Evolutionary conservation across 2,797 vertebrate genomes (phyloP).

Genomic region (Eulemur coronatus): DNA sequence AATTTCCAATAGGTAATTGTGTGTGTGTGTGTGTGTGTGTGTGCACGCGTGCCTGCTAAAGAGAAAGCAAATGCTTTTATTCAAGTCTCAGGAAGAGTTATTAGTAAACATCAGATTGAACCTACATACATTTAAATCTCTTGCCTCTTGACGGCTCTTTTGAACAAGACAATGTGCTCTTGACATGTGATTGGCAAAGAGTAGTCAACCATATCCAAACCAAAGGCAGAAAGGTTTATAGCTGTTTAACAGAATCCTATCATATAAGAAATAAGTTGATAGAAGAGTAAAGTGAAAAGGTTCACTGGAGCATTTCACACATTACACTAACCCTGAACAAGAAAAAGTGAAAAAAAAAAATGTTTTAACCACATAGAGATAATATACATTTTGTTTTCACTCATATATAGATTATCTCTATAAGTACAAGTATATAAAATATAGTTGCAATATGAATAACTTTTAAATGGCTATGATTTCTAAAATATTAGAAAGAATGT

Average conservation of each 20-base stretch:
- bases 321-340: not conserved
- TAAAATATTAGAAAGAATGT: not conserved
- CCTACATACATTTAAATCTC: not conserved
- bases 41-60: not conserved
- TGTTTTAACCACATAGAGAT: not conserved
- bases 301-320: not conserved
- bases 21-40: not conserved
- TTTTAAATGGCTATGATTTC: constrained; percentile 12
- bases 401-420: not conserved
- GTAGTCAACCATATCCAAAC: not conserved
- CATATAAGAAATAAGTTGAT: not conserved
- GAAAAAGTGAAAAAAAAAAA: not conserved
- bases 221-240: constrained; percentile 30
- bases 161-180: not conserved
- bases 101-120: not conserved
- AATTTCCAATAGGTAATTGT: not conserved
- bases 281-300: constrained; percentile 5
- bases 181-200: constrained; percentile 44
- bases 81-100: not conserved
- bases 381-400: not conserved
- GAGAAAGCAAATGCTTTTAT: not conserved
- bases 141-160: constrained; percentile 14
- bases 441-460: not conserved
- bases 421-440: not conserved
- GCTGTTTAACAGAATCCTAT: constrained; percentile 28